Conservation (phyloP, 2,888 invertebrate species). For the Netelia melanura region DNA sequence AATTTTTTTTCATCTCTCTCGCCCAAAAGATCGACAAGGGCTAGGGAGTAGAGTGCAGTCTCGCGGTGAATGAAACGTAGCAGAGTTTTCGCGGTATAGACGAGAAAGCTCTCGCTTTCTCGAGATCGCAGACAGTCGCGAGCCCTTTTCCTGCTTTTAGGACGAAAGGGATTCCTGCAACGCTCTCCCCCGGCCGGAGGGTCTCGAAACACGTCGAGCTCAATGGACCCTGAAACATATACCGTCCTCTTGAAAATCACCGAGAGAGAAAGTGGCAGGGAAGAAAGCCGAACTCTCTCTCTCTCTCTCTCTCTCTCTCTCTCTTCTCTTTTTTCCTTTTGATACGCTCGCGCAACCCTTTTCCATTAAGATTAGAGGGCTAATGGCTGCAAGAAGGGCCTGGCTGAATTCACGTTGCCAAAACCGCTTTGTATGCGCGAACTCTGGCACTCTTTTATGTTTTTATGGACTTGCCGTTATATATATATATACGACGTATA, state of each 20-base stretch:
- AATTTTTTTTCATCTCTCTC: not conserved
- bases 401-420: slow-evolving; percentile 39
- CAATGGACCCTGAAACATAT: slow-evolving; percentile 73
- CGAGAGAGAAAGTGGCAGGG: slow-evolving; percentile 33
- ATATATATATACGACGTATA: too few species aligned
- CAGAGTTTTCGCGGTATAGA: slow-evolving; percentile 35
- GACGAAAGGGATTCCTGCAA: slow-evolving; percentile 67
- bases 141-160: slow-evolving; percentile 68
- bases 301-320: slow-evolving; percentile 35
- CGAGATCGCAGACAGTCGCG: slow-evolving; percentile 45
- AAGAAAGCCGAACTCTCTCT: slow-evolving; percentile 6
- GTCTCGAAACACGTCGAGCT: slow-evolving; percentile 69
- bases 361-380: slow-evolving; percentile 74
- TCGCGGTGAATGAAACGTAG: slow-evolving; percentile 46
- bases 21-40: slow-evolving; percentile 25
- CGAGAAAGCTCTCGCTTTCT: slow-evolving; percentile 35
- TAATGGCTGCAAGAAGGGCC: slow-evolving; percentile 66
- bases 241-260: slow-evolving; percentile 51
- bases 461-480: not conserved
- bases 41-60: slow-evolving; percentile 19
- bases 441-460: slow-evolving; percentile 1
- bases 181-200: slow-evolving; percentile 56
- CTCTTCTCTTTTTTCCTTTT: slow-evolving; percentile 58
- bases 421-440: slow-evolving; percentile 48
- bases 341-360: slow-evolving; percentile 68